A percentile compares a stretch with the other conserved stretches of the same genome.
Evolutionary conservation across 2,888 invertebrate genomes (phyloP).

Genomic region (Ditylenchus weischeri): DNA sequence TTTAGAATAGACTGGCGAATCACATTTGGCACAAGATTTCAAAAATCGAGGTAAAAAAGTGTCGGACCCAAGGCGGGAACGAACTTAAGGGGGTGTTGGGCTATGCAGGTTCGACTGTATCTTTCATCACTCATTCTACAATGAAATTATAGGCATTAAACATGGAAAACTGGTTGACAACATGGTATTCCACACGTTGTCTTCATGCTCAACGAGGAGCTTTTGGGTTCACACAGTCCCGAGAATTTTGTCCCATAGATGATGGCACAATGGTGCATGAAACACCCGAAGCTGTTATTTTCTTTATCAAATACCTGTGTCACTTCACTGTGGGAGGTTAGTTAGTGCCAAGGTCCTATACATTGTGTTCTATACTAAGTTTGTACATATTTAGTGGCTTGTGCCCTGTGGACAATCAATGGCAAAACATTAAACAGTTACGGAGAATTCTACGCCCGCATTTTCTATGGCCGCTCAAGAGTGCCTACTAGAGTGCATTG

Average conservation of each 20-base stretch:
- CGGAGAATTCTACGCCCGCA: conserved; percentile 58
- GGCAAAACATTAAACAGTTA: conserved; percentile 89
- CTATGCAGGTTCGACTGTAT: too few species aligned
- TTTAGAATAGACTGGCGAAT: too few species aligned
- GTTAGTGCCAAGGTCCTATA: too few species aligned
- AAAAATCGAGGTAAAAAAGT: too few species aligned
- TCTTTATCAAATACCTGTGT: conserved; percentile 74
- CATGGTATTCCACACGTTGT: conserved; percentile 47
- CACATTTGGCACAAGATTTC: too few species aligned
- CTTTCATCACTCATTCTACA: conserved; percentile 30
- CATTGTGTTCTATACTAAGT: too few species aligned
- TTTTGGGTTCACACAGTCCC: conserved; percentile 48
- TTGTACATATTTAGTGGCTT: conserved; percentile 68
- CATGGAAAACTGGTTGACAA: conserved; percentile 71
- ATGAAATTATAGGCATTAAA: conserved; percentile 78
- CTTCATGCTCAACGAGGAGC: conserved; percentile 39
- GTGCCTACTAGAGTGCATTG: conserved; percentile 41
- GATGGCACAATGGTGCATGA: conserved; percentile 20
- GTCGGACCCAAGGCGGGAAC: too few species aligned
- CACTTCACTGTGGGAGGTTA: conserved; percentile 77
- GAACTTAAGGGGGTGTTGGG: too few species aligned
- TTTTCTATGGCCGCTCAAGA: conserved; percentile 36
- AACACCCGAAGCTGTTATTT: conserved; percentile 48
- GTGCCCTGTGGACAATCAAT: conserved; percentile 95
- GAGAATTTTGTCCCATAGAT: conserved; percentile 41